Evolutionary conservation across 2,888 invertebrate genomes (phyloP), one percentile per base, ranked within the genome.

Genomic region (Microplitis deprimator): DNA sequence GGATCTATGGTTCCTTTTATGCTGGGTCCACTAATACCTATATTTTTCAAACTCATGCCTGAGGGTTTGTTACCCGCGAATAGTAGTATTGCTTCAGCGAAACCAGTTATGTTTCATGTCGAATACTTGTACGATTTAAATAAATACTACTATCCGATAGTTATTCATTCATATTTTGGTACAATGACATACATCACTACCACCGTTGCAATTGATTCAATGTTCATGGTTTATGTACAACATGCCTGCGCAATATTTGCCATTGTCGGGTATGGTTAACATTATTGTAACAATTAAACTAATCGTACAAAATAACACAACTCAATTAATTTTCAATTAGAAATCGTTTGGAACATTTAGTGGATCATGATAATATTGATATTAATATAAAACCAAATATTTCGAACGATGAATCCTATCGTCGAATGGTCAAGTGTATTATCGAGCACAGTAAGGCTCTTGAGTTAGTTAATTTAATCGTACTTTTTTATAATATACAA

Each of bases 101-200:
- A 68, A 39, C 80, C 76, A 29, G 41, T 81, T 29, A 79, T 82
- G 78, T 83, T 83, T 64, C 83, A 82, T 6, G 81, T 83, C 16
- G 82, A 84, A 70, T 84, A 83, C 72, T 80, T 83, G 3, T 39
- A 83, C 10, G 77, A 83, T 68, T 76, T 80, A 7, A 76, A 84
- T n/a, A 81, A 79, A 17, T 83, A 82, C 50, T 84, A 82, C 62
- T 81, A 78, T 50, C 80, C 79, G 6, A 39, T 81, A 5, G 61
- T 84, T 4, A 77, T 82, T 38, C 82, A 82, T 50, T 82, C 81
- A 13, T 84, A 84, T 68, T 76, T 84, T 13, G 79, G 68, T 0
- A 82, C 81, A n/a, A 68, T 79, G 13, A 74, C 71, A 29, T 83
- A 81, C 64, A 79, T 83, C n/a, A 81, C 82, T 5, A 73, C 75